Base-by-base conservation (phyloP, 2,797 vertebrate genomes). In the Geotria australis region DNA sequence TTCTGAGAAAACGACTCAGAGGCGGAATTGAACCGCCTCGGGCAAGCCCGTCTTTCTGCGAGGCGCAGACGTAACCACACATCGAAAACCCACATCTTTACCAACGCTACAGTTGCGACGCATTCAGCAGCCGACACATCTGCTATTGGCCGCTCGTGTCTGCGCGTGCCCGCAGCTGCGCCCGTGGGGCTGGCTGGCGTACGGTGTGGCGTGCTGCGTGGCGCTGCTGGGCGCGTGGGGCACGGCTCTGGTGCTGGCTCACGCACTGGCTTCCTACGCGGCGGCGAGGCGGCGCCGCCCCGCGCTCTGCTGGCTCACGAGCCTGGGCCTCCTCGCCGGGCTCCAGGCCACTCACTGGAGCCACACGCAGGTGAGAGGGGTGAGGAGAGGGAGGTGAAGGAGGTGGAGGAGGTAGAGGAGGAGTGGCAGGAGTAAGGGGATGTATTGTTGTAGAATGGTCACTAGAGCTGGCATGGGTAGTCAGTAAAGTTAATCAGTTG, bases 151-250 rank as follows among this genome's bases (percentile, higher is more conserved):
- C 6, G 24, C 4, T 38, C 24, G 5, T 38, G 24, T 38, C 24
- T 38, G 24, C 5, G 24, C 4, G 1, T 2, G 24, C 24, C 4
- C 57, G 57, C 70, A 78, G 76, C 68, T 74, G 58, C 76, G 76
- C 63, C 71, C 76, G 3, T 75, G 75, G 59, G 69, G 74, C 53
- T 69, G 86, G 59, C 70, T 76, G 45, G 47, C 64, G 38, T 98
- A 93, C 11, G 85, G 85, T 11, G 63, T 89, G 63, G 61, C 73
- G 61, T 78, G 79, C 60, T 83, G 80, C 69, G 72, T 73, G 68
- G 64, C 68, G 47, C 68, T 79, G 24, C 66, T 98, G 61, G 88
- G 83, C 14, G 53, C 69, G 47, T 77, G 70, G 47, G 89, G 88
- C 2, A 66, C 86, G 59, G 64, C 65, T 47, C 63, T 82, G 59